Evolutionary conservation across 1,140 invertebrate genomes (phyloP).

Genomic region (Cydia strobilella): DNA sequence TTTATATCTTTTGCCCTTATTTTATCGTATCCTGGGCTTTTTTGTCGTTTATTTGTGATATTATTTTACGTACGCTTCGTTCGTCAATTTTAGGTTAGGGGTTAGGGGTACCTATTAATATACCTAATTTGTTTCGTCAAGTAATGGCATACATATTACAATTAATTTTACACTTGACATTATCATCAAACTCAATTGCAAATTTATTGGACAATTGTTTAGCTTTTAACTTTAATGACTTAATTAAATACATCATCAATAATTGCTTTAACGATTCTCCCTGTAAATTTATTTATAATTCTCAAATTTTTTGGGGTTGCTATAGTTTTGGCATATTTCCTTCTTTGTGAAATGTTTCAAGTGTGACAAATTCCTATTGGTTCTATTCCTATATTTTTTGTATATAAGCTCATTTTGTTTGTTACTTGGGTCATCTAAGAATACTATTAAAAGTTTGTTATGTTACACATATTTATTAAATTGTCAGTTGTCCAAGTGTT

Average conservation of each 20-base stretch:
- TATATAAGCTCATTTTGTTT: slow-evolving; percentile 29
- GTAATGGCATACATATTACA: slow-evolving; percentile 15
- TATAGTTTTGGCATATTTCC: slow-evolving; percentile 21
- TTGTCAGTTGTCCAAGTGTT: slow-evolving; percentile 2
- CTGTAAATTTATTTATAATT: slow-evolving; percentile 31
- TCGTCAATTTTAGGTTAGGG: slow-evolving; percentile 27
- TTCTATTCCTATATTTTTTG: slow-evolving; percentile 32
- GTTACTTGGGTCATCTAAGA: slow-evolving; percentile 8
- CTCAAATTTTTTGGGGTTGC: slow-evolving; percentile 26
- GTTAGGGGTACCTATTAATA: too few species aligned
- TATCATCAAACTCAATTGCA: slow-evolving; percentile 18
- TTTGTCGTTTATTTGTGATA: slow-evolving; percentile 26
- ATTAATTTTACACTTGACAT: slow-evolving; percentile 6
- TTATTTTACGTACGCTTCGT: slow-evolving; percentile 13
- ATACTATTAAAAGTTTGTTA: slow-evolving; percentile 10
- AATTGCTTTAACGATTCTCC: slow-evolving; percentile 27
- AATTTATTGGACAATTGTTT: slow-evolving; percentile 5
- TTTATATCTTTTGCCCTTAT: slow-evolving; percentile 30
- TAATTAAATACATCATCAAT: slow-evolving; percentile 26
- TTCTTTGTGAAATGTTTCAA: slow-evolving; percentile 25
- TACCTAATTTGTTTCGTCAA: slow-evolving; percentile 22
- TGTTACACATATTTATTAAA: slow-evolving; percentile 19
- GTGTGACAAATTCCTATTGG: slow-evolving; percentile 23
- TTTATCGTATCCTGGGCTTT: slow-evolving; percentile 30
- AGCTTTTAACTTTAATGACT: neutral